Evolutionary conservation across 1,140 invertebrate genomes (phyloP), one percentile per base, ranked within the genome.

Genomic region (Glossosoma conforme): DNA sequence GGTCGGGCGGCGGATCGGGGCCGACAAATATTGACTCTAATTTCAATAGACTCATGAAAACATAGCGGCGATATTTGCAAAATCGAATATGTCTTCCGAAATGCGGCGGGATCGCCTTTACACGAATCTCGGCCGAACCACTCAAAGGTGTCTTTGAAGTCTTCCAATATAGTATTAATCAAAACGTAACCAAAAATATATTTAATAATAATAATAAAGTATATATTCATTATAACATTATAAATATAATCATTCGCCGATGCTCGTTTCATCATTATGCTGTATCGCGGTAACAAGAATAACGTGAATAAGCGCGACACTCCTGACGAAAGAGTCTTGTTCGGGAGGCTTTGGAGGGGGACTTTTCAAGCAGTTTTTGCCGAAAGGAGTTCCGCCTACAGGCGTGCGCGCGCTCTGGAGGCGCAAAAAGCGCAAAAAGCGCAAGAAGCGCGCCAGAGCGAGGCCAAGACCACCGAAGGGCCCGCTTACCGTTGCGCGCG

Each of bases 281-380:
- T 61, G 42, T 59, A 57, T 48, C 47, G 59, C 22, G 59, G 48
- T 49, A 54, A 63, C 65, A 48, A 60, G 74, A 66, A 65, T 61
- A 59, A 52, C 63, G 65, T 65, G 65, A 57, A 50, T 33, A 58
- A 55, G 35, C 44, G 56, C 3, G 67, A 74, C 59, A 64, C 74
- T 40, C 66, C 73, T 6, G 73, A 77, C 58, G 75, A 79, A 57
- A 66, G 76, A 19, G 64, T 78, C 2, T 70, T 81, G 4, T 82
- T 83, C 60, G 80, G 81, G 53, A 66, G 79, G 13, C 64, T 83
- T 36, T 83, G 81, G 81, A 71, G 77, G 28, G 79, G 78, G 19
- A 79, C 80, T 0, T 76, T 81, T 52, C 72, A 72, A 59, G 70
- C 71, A 35, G 70, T 74, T 18, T 58, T 70, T 15, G 69, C 68